A percentile compares a stretch with the other conserved stretches of the same genome.
These are phyloP conservation scores for Chlorops oryzae DNA, from an alignment of 1,140 invertebrate species.

Conservation along the genomic window DNA sequence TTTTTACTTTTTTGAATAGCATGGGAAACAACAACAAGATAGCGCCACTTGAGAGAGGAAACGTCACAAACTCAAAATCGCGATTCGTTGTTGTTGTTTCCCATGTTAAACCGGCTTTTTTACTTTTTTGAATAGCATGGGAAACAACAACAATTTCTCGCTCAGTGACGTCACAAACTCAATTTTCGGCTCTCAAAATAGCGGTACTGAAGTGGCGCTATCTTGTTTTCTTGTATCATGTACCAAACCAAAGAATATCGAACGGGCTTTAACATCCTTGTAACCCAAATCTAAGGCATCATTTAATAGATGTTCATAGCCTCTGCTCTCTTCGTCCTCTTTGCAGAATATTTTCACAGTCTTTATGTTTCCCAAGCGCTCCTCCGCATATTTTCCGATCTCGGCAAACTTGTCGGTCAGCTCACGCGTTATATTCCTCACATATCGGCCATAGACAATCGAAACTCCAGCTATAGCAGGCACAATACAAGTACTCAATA, in stretches of 20 bases:
- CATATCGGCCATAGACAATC: slow-evolving; percentile 82
- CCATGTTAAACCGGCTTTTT: no score
- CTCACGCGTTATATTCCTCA: slow-evolving; percentile 75
- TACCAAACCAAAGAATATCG: slow-evolving; percentile 89
- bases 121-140: no score
- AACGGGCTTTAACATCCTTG: slow-evolving; percentile 80
- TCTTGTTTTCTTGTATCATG: no score
- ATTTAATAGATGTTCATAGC: slow-evolving; percentile 65
- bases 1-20: no score
- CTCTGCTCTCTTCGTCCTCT: slow-evolving; percentile 68
- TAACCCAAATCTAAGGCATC: slow-evolving; percentile 74
- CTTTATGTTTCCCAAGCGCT: slow-evolving; percentile 87
- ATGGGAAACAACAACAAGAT: no score
- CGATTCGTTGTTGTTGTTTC: no score
- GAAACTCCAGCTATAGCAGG: slow-evolving; percentile 81
- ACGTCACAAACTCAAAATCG: no score
- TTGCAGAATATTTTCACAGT: slow-evolving; percentile 91
- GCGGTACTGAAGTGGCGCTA: no score
- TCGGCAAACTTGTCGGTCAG: slow-evolving; percentile 79
- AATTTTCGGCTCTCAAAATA: no score
- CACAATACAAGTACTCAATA: slow-evolving; percentile 79
- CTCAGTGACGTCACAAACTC: no score
- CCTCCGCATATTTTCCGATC: slow-evolving; percentile 83
- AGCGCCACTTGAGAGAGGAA: no score
- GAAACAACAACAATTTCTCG: no score